Conservation (phyloP, 2,888 invertebrate genomes). For the Ophion slaviceki region DNA sequence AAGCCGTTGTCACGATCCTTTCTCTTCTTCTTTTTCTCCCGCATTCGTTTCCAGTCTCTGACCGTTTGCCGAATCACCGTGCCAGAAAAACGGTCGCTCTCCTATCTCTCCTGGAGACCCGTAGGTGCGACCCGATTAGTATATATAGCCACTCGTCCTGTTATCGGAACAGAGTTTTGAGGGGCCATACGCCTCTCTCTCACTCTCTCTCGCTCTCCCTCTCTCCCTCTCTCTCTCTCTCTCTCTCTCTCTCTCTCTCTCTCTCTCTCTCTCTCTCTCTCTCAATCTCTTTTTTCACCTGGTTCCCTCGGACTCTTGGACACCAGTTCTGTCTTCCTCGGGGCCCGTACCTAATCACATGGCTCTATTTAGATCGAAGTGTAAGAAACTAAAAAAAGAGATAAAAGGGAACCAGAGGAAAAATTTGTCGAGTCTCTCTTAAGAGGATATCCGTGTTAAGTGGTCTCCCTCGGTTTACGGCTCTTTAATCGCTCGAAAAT, state of each 20-base stretch:
- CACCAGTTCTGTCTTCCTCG: background rate
- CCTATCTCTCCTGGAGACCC: conserved; percentile 62
- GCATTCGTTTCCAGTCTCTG: conserved; percentile 37
- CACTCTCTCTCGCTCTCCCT: conserved; percentile 50
- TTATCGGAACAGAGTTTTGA: conserved; percentile 78
- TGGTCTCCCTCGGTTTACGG: conserved; percentile 78
- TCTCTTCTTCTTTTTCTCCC: conserved; percentile 26
- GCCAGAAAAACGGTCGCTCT: conserved; percentile 51
- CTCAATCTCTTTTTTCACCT: conserved; percentile 34
- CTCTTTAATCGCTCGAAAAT: conserved; percentile 81
- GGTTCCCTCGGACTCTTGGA: conserved; percentile 22
- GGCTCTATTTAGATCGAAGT: conserved; percentile 81
- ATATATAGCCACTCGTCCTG: conserved; percentile 70
- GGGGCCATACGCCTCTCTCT: conserved; percentile 68
- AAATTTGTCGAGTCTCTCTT: conserved; percentile 76
- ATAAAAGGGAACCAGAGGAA: conserved; percentile 7
- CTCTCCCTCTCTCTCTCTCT: conserved; percentile 3
- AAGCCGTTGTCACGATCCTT: conserved; percentile 44
- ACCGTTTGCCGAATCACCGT: conserved; percentile 57
- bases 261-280: too few species aligned
- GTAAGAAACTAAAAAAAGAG: background rate
- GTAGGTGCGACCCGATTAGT: conserved; percentile 76
- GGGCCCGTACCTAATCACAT: conserved; percentile 80
- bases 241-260: conserved; percentile 20
- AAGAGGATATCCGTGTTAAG: conserved; percentile 83